phyloP scores from a whole-genome alignment of 2,113 vertebrate genomes.

The Ginglymostoma cirratum region DNA sequence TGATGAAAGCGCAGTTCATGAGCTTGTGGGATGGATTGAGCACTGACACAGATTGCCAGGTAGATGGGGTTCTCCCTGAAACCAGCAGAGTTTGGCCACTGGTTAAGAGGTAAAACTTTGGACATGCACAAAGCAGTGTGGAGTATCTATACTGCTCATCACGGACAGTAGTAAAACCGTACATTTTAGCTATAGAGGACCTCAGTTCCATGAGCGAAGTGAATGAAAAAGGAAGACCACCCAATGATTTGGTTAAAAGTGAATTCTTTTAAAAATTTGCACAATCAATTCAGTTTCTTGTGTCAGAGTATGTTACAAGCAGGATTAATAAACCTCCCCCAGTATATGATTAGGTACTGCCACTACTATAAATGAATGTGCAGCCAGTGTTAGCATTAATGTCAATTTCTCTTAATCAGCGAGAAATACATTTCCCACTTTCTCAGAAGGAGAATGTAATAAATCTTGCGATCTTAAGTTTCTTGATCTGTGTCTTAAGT shows the following conservation, averaged over 20 bases:
- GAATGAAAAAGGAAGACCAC: background rate
- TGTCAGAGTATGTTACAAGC: too few species aligned
- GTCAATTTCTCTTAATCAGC: background rate
- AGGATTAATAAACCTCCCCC: too few species aligned
- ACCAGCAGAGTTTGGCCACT: background rate
- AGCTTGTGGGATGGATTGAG: conserved; percentile 72
- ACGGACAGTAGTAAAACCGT: background rate
- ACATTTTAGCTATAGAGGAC: background rate
- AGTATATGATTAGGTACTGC: too few species aligned
- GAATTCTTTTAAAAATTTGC: background rate
- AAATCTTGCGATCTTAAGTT: background rate
- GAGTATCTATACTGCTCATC: background rate
- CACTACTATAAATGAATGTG: too few species aligned
- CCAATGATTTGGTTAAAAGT: background rate
- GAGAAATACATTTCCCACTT: background rate
- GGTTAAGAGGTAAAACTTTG: background rate
- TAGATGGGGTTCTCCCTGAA: conserved; percentile 39
- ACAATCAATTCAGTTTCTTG: too few species aligned
- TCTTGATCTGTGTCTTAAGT: too few species aligned
- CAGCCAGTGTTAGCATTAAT: too few species aligned
- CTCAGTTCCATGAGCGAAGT: background rate
- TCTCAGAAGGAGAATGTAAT: background rate
- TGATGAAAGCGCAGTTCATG: conserved; percentile 79
- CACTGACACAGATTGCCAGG: conserved; percentile 58
- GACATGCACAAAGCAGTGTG: background rate